Conservation (phyloP, 2,113 vertebrate species). For the Sorex araneus region DNA sequence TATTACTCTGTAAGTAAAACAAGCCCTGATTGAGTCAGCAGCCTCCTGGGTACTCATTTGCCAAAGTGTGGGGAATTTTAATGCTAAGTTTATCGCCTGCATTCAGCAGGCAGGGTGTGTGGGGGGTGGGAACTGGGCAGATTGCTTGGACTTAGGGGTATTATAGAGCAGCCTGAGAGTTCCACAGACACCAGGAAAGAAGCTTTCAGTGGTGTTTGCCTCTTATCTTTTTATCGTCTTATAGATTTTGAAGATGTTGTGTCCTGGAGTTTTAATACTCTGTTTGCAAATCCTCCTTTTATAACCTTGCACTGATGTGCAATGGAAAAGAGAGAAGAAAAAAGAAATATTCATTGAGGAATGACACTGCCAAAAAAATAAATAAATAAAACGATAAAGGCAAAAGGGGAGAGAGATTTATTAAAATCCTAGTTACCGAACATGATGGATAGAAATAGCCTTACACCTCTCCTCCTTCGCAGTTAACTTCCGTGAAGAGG, state of each 20-base stretch:
- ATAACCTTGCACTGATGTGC: conserved; percentile 79
- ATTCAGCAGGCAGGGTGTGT: conserved; percentile 72
- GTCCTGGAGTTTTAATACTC: conserved; percentile 87
- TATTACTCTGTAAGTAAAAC: conserved; percentile 88
- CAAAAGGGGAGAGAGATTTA: conserved; percentile 72
- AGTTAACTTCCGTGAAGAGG: conserved; percentile 71
- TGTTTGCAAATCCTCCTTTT: conserved; percentile 77
- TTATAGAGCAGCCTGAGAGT: conserved; percentile 83
- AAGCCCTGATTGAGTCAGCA: conserved; percentile 90
- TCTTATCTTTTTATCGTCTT: conserved; percentile 89
- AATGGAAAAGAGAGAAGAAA: conserved; percentile 63
- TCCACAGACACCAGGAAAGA: conserved; percentile 85
- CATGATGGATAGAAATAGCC: conserved; percentile 82
- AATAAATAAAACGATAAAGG: conserved; percentile 77
- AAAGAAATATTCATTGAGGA: conserved; percentile 63
- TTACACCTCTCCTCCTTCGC: conserved; percentile 82
- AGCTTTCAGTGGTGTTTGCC: conserved; percentile 81
- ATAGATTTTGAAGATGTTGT: conserved; percentile 87
- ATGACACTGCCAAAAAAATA: conserved; percentile 16
- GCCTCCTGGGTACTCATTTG: conserved; percentile 89
- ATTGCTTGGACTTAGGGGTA: conserved; percentile 87
- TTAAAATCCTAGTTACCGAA: conserved; percentile 83
- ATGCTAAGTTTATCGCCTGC: conserved; percentile 87
- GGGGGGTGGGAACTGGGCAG: conserved; percentile 84
- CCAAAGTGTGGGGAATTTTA: conserved; percentile 88